Evolutionary conservation across 1,140 invertebrate species (phyloP).

Genomic region (Bombus ignitus): DNA sequence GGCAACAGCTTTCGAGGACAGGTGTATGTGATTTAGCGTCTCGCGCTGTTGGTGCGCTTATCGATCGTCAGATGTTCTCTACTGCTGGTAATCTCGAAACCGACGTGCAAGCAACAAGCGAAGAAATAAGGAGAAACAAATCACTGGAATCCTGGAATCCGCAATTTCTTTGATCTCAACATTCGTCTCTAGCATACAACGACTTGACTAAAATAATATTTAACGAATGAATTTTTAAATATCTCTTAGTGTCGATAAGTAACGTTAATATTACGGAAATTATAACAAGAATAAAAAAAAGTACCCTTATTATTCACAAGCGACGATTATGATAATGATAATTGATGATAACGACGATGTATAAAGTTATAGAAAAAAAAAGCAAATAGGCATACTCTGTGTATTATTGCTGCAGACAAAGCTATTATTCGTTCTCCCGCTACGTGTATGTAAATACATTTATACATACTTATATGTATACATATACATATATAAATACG

Average conservation of each 20-base stretch:
- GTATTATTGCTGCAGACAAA: slow-evolving; percentile 76
- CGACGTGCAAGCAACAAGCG: slow-evolving; percentile 10
- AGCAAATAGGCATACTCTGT: slow-evolving; percentile 71
- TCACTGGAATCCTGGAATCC: slow-evolving; percentile 71
- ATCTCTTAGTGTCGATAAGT: slow-evolving; percentile 72
- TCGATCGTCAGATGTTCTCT: slow-evolving; percentile 44
- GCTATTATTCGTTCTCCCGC: slow-evolving; percentile 67
- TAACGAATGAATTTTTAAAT: slow-evolving; percentile 72
- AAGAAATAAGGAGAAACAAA: slow-evolving; percentile 34
- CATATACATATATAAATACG: slow-evolving; percentile 76
- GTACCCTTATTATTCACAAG: slow-evolving; percentile 57
- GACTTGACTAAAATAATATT: slow-evolving; percentile 77
- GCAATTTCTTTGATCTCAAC: slow-evolving; percentile 83
- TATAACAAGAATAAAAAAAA: slow-evolving; percentile 55
- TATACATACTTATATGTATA: slow-evolving; percentile 61
- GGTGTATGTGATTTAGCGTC: slow-evolving; percentile 16
- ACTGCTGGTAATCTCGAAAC: slow-evolving; percentile 43
- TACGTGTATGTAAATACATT: slow-evolving; percentile 72
- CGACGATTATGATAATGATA: slow-evolving; percentile 15
- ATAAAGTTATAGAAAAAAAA: slow-evolving; percentile 71
- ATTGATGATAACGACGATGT: slow-evolving; percentile 61
- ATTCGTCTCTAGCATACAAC: slow-evolving; percentile 81
- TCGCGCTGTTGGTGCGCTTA: slow-evolving; percentile 23
- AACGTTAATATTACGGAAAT: slow-evolving; percentile 66
- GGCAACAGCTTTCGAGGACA: slow-evolving; percentile 42